These are phyloP conservation scores for Leucophora obtusa DNA, from an alignment of 2,888 invertebrate genomes.

Conservation along the genomic window DNA sequence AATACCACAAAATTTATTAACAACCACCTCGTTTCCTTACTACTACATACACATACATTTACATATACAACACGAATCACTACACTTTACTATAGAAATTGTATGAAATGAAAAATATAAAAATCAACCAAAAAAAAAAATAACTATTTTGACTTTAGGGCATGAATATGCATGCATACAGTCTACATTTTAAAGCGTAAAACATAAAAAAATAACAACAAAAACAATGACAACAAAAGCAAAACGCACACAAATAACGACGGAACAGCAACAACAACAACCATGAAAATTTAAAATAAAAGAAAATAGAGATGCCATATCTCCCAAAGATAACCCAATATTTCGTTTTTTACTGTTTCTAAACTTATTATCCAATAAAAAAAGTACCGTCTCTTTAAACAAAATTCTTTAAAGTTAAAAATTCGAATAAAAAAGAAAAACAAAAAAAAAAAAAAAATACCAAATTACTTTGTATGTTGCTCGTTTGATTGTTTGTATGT, in stretches of 20 bases:
- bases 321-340: constrained; percentile 35
- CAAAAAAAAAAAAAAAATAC: not conserved
- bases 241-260: constrained; percentile 32
- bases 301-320: constrained; percentile 49
- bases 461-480: constrained; percentile 59
- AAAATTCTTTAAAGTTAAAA: constrained; percentile 48
- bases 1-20: constrained; percentile 62
- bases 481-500: constrained; percentile 36
- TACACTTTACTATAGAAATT: constrained; percentile 42
- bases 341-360: constrained; percentile 25
- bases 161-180: constrained; percentile 61
- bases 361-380: constrained; percentile 37
- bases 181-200: constrained; percentile 57
- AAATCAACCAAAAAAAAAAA: constrained; percentile 25
- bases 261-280: constrained; percentile 54
- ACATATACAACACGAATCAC: constrained; percentile 47
- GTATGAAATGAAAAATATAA: constrained; percentile 6
- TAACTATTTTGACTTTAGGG: constrained; percentile 59
- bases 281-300: constrained; percentile 18
- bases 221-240: constrained; percentile 34
- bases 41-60: constrained; percentile 10
- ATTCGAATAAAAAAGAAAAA: constrained; percentile 9
- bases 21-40: constrained; percentile 51
- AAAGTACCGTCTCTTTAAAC: constrained; percentile 15
- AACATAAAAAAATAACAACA: constrained; percentile 41